These are phyloP conservation scores for Callithrix jacchus DNA, from an alignment of 2,113 vertebrate genomes.

Conservation along the genomic window DNA sequence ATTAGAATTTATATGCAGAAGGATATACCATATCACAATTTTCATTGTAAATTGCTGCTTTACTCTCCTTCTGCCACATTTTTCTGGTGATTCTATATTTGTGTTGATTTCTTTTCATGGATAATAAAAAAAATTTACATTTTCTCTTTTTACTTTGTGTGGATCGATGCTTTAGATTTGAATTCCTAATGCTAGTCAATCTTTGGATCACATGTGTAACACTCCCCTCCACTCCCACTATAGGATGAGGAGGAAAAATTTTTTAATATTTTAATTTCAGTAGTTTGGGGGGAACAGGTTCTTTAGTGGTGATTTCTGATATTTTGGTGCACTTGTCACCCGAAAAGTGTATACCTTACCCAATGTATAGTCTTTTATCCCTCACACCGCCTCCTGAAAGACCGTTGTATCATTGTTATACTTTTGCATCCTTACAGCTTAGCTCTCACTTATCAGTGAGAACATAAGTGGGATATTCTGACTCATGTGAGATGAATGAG, in stretches of 20 bases:
- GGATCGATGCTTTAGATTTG: neutral
- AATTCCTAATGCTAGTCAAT: slow-evolving; percentile 2
- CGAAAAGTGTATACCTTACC: too few relatives aligned
- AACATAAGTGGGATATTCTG: too few relatives aligned
- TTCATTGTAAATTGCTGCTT: slow-evolving; percentile 32
- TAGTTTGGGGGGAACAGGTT: too few relatives aligned
- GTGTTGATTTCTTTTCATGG: neutral
- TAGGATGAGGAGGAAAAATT: neutral
- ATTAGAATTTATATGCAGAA: slow-evolving; percentile 6
- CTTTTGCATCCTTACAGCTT: too few relatives aligned
- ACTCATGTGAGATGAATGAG: too few relatives aligned
- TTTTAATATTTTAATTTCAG: too few relatives aligned
- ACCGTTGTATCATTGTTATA: too few relatives aligned
- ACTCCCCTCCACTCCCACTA: neutral
- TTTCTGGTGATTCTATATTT: slow-evolving; percentile 10
- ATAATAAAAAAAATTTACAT: neutral
- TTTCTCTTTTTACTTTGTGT: slow-evolving; percentile 11
- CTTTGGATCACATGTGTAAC: neutral
- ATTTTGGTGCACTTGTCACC: too few relatives aligned
- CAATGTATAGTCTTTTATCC: too few relatives aligned
- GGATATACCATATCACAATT: neutral
- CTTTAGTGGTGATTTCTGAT: too few relatives aligned
- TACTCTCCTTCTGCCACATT: neutral
- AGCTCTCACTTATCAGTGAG: too few relatives aligned
- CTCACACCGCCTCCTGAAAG: too few relatives aligned